Evolutionary conservation across 2,888 invertebrate genomes (phyloP).

Genomic region (Zaprionus obscuricornis): DNA sequence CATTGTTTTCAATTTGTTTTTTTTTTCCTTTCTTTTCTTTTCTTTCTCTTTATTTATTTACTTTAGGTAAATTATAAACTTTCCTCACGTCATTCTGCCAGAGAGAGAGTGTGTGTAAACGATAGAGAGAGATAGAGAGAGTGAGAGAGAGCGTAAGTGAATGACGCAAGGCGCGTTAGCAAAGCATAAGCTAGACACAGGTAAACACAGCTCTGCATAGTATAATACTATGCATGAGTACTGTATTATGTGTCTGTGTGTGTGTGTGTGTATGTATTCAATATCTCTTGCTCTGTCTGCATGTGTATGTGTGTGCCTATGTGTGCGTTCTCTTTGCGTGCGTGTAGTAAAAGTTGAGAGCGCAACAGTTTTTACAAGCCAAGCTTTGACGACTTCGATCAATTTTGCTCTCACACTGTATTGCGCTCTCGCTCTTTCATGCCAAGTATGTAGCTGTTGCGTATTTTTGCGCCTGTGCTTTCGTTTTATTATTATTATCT

Average conservation of each 20-base stretch:
- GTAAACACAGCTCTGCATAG: constrained; percentile 8
- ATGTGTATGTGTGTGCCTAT: constrained; percentile 1
- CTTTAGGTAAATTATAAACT: constrained; percentile 19
- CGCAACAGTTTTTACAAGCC: constrained; percentile 25
- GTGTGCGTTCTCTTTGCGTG: not conserved
- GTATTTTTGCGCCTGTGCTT: constrained; percentile 24
- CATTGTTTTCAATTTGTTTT: constrained; percentile 51
- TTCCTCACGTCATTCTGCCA: constrained; percentile 46
- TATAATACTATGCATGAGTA: not conserved
- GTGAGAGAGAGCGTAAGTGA: not conserved
- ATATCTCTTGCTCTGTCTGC: too few species aligned
- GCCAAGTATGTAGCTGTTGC: not conserved
- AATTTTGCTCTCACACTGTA: constrained; percentile 7
- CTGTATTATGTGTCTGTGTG: not conserved
- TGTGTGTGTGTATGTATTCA: not conserved
- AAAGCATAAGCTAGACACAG: constrained; percentile 22
- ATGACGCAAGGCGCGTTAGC: constrained; percentile 1
- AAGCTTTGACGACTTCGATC: constrained; percentile 28
- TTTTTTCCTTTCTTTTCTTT: constrained; percentile 7
- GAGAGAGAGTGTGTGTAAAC: constrained; percentile 9
- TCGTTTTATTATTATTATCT: constrained; percentile 8
- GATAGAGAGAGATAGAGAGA: constrained; percentile 2
- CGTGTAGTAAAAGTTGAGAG: too few species aligned
- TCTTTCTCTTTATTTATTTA: constrained; percentile 16
- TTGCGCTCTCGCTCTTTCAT: not conserved